Base-by-base conservation (phyloP, 2,113 vertebrate genomes). In the Craseonycteris thonglongyai region DNA sequence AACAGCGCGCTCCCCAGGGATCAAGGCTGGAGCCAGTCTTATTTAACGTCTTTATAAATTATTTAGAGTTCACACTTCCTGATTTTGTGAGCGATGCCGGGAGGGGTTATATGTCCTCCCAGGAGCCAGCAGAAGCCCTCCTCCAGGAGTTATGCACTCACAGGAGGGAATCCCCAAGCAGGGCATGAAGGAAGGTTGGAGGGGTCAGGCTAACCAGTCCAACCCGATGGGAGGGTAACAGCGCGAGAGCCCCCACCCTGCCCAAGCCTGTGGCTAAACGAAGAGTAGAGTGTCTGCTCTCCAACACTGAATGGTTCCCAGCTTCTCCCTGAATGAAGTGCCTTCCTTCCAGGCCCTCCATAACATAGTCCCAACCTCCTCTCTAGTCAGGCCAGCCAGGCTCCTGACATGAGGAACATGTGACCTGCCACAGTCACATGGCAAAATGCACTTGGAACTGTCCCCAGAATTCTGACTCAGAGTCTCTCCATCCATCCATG, bases 21-120 rank as follows among this genome's bases (percentile, higher is more conserved):
- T 54, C 54, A 18, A 95, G 92, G 95, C 94, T 91, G 75, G 66
- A 91, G n/a, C 72, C 56, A 13, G 88, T 75, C 84, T 97, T 97
- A 96, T 81, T 97, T 97, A 97, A 95, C 81, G 28, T 93, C 90
- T 97, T 96, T 94, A 94, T 96, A 93, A 96, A 96, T 97, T 97
- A 97, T 97, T 97, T 95, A 97, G 90, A 78, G 80, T 91, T 95
- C 92, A 85, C 79, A 71, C 92, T 82, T 96, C 81, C 81, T 96
- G 87, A 96, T 95, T 95, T 95, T 90, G 93, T 96, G 91, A 95
- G 86, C 22, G 16, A n/a, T 76, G n/a, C n/a, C 3, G 71, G 75
- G 61, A 95, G 59, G 56, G 69, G 59, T 65, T 47, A 18, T n/a
- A 21, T 42, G 38, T 71, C 26, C 71, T 95, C 65, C 78, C 26